A percentile compares a stretch with the other conserved stretches of the same genome.
phyloP scores from a whole-genome alignment of 1,140 invertebrate genomes.

The Trachymyrmex cornetzi region DNA sequence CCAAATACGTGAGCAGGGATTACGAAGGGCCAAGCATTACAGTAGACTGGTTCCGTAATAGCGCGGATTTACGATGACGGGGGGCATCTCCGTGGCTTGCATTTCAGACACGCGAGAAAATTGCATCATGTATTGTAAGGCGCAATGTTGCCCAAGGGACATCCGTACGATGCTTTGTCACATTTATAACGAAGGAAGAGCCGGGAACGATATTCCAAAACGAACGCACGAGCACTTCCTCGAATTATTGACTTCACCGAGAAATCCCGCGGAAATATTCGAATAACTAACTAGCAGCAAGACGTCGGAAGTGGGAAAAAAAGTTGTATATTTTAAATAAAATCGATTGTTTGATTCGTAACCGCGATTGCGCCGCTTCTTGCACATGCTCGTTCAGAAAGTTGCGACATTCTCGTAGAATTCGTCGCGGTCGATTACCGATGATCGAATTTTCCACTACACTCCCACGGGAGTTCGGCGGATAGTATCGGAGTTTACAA shows the following conservation, averaged over 20 bases:
- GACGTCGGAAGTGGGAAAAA: neutral
- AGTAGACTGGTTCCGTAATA: constrained; percentile 35
- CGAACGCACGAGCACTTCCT: neutral
- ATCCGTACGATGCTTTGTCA: constrained; percentile 4
- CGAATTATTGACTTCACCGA: neutral
- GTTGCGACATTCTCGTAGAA: neutral
- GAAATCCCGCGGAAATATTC: constrained; percentile 38
- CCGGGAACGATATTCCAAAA: constrained; percentile 26
- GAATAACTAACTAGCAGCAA: neutral
- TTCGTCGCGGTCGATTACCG: constrained; percentile 29
- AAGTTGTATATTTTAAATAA: neutral
- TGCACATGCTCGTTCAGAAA: neutral
- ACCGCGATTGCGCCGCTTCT: constrained; percentile 7
- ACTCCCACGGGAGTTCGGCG: neutral
- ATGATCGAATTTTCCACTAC: constrained; percentile 45
- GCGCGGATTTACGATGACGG: constrained; percentile 60
- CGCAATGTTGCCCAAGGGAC: neutral
- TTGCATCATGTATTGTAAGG: constrained; percentile 20
- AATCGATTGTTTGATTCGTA: neutral
- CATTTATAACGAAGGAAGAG: constrained; percentile 46
- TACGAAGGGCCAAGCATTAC: constrained; percentile 19
- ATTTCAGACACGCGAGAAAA: constrained; percentile 44
- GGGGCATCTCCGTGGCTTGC: constrained; percentile 7
- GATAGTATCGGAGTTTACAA: constrained; percentile 36
- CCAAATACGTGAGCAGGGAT: neutral